Conservation (phyloP, 2,888 invertebrate genomes). For the Desoria tigrina region DNA sequence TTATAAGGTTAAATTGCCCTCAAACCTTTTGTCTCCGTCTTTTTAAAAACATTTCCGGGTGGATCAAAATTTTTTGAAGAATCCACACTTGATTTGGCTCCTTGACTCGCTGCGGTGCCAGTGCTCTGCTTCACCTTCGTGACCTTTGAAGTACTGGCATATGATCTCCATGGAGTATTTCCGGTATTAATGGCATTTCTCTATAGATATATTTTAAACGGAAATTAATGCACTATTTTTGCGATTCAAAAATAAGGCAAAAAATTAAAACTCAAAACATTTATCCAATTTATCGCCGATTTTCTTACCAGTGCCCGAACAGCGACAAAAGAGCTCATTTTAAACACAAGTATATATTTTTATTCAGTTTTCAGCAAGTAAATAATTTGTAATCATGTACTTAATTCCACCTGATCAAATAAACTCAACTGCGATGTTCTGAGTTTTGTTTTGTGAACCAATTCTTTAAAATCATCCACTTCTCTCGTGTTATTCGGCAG, state of each 20-base stretch:
- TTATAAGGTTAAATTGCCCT: background rate
- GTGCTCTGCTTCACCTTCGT: background rate
- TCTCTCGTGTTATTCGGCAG: no score
- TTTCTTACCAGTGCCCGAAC: slow-evolving; percentile 38
- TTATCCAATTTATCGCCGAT: background rate
- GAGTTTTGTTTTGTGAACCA: no score
- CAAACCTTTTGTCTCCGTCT: slow-evolving; percentile 37
- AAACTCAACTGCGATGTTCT: no score
- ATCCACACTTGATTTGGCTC: background rate
- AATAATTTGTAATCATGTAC: no score
- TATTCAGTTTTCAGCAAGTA: no score
- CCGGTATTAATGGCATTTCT: slow-evolving; percentile 29
- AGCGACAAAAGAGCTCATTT: slow-evolving; percentile 27
- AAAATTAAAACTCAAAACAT: no score
- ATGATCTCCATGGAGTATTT: slow-evolving; percentile 21
- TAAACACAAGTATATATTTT: no score
- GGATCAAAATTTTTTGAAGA: slow-evolving; percentile 42
- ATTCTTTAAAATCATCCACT: no score
- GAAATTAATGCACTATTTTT: no score
- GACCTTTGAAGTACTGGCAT: slow-evolving; percentile 16
- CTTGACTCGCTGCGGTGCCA: background rate
- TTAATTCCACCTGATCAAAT: no score
- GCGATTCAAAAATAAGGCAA: no score
- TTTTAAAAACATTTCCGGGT: slow-evolving; percentile 44
- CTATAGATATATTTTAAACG: slow-evolving; percentile 18